These are phyloP conservation scores for Venusia cambrica DNA, from an alignment of 2,888 invertebrate species.

Conservation along the genomic window DNA sequence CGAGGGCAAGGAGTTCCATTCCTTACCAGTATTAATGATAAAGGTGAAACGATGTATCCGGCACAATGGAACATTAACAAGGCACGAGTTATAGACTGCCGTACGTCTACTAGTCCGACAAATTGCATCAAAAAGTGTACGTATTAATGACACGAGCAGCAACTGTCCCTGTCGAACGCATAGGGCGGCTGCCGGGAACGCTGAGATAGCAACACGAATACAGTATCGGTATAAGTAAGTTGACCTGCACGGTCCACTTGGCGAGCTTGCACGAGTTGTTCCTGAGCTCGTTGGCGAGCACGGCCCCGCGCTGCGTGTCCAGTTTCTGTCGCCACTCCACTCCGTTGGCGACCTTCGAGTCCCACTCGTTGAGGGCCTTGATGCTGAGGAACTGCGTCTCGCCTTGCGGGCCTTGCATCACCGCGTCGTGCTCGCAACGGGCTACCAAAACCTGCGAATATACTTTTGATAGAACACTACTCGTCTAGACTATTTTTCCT, in stretches of 20 bases:
- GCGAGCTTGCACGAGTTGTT: conserved; percentile 99
- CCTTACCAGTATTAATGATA: too few species aligned
- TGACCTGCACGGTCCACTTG: conserved; percentile 98
- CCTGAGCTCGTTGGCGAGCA: conserved; percentile 97
- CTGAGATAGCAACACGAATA: too few species aligned
- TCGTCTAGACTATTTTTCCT: too few species aligned
- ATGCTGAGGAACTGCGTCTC: conserved; percentile 96
- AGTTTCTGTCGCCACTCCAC: conserved; percentile 99
- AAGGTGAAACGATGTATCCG: too few species aligned
- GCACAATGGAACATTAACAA: too few species aligned
- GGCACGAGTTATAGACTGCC: too few species aligned
- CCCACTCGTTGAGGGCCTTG: conserved; percentile 99
- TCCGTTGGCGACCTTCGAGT: conserved; percentile 96
- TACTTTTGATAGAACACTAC: neutral
- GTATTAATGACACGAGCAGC: too few species aligned
- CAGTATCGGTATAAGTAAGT: neutral
- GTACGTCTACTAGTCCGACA: too few species aligned
- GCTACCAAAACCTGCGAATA: conserved; percentile 86
- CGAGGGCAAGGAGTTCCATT: too few species aligned
- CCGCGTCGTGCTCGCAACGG: conserved; percentile 98
- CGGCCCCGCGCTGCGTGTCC: conserved; percentile 98
- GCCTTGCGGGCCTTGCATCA: conserved; percentile 91
- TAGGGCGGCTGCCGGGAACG: too few species aligned
- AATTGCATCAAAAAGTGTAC: too few species aligned
- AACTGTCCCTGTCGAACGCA: too few species aligned